Evolutionary conservation across 2,797 vertebrate genomes (phyloP).

Genomic region (Chrysocyon brachyurus): DNA sequence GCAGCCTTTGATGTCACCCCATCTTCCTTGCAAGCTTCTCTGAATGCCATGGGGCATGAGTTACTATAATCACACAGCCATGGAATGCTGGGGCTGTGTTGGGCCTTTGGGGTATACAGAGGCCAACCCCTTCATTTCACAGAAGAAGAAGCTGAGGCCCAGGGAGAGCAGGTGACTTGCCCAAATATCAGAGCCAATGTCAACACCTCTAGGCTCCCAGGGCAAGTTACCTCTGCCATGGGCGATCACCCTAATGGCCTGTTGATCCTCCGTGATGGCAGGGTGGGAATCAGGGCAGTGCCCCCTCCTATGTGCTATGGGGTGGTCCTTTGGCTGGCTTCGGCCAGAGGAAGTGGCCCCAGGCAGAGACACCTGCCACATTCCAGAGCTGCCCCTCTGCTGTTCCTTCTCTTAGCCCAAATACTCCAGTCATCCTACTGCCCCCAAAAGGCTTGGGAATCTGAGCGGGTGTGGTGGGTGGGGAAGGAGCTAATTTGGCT

Average conservation of each 20-base stretch:
- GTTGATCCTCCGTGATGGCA: no score
- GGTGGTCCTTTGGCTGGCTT: background rate
- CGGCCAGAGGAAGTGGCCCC: background rate
- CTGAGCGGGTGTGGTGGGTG: background rate
- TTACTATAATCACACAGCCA: background rate
- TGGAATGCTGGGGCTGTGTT: fast-evolving
- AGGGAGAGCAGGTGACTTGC: background rate
- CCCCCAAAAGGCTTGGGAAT: background rate
- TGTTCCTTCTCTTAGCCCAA: background rate
- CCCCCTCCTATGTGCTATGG: background rate
- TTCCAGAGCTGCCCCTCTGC: background rate
- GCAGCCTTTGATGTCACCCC: background rate
- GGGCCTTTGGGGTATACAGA: background rate
- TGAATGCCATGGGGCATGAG: background rate
- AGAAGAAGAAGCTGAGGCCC: background rate
- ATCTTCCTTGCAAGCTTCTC: background rate
- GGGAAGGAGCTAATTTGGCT: background rate
- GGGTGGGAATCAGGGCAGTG: background rate
- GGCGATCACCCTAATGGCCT: background rate
- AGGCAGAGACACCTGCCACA: background rate
- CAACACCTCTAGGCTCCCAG: background rate
- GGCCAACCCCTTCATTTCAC: background rate
- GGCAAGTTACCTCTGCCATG: background rate
- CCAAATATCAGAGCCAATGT: background rate
- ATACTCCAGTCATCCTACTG: background rate